Conservation (phyloP, 1,140 invertebrate genomes). For the Hesperophylax magnus region DNA sequence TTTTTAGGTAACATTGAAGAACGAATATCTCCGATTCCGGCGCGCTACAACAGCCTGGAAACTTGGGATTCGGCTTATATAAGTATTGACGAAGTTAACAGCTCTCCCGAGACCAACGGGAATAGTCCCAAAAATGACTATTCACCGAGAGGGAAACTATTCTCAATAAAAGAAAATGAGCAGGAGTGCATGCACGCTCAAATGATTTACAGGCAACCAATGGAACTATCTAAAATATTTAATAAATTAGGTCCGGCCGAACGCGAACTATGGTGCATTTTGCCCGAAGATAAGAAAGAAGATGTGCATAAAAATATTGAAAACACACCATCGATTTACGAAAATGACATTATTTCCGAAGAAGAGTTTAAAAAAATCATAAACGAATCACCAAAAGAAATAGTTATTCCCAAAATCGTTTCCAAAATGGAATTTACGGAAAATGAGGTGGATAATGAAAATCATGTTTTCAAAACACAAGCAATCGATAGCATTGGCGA, state of each 20-base stretch:
- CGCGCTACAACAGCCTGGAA: slow-evolving; percentile 60
- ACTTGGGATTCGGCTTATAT: slow-evolving; percentile 70
- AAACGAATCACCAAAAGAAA: no score
- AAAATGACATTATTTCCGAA: no score
- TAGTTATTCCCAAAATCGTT: no score
- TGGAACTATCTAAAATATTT: background rate
- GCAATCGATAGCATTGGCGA: background rate
- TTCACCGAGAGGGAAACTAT: slow-evolving; percentile 61
- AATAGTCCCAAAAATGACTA: slow-evolving; percentile 64
- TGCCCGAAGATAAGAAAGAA: background rate
- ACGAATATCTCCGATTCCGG: background rate
- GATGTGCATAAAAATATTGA: background rate
- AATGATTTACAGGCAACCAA: background rate
- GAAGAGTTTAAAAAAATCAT: no score
- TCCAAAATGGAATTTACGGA: no score
- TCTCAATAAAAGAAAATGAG: slow-evolving; percentile 58
- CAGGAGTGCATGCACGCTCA: slow-evolving; percentile 25
- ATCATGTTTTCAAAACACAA: background rate
- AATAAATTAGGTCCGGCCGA: slow-evolving; percentile 64
- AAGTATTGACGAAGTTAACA: slow-evolving; percentile 68
- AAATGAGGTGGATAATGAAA: background rate
- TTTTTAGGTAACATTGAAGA: background rate
- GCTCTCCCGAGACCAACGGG: slow-evolving; percentile 64
- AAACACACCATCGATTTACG: background rate
- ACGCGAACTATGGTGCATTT: slow-evolving; percentile 62